Evolutionary conservation across 30 jellyfish, hydroid and myxozoan species (phyloP).

Genomic region (Aurelia aurita): DNA sequence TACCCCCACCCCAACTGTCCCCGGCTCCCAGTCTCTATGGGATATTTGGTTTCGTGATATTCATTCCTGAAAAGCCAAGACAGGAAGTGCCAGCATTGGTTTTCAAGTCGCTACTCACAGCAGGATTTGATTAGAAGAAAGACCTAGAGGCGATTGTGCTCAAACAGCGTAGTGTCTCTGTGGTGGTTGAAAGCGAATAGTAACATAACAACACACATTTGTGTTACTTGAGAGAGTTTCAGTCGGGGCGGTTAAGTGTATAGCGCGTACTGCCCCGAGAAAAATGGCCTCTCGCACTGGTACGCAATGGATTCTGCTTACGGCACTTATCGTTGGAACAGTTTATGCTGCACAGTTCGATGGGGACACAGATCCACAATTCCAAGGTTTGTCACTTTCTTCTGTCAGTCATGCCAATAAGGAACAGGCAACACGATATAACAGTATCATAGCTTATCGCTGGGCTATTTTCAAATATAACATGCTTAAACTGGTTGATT

Average conservation of each 20-base stretch:
- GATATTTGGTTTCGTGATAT: no score
- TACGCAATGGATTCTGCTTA: slow-evolving; percentile 43
- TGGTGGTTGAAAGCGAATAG: slow-evolving; percentile 63
- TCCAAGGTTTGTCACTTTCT: slow-evolving; percentile 27
- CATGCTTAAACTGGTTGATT: no score
- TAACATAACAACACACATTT: slow-evolving; percentile 57
- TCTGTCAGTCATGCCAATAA: not conserved
- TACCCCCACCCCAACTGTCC: no score
- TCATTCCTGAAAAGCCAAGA: not conserved
- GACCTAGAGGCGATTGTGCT: slow-evolving; percentile 76
- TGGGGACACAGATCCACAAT: slow-evolving; percentile 17
- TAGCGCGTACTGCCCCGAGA: slow-evolving; percentile 77
- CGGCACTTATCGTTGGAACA: slow-evolving; percentile 22
- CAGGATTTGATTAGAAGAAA: slow-evolving; percentile 70
- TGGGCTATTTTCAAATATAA: no score
- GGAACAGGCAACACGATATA: no score
- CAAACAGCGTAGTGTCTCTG: slow-evolving; percentile 28
- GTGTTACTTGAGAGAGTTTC: slow-evolving; percentile 80
- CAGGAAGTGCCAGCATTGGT: slow-evolving; percentile 74
- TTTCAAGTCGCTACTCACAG: slow-evolving; percentile 55
- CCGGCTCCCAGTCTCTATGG: no score
- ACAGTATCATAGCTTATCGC: no score
- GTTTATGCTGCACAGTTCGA: slow-evolving; percentile 67
- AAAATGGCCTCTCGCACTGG: slow-evolving; percentile 58
- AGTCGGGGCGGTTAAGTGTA: slow-evolving; percentile 70